Evolutionary conservation across 2,797 vertebrate species (phyloP).

Genomic region (Arremon brunneinucha): DNA sequence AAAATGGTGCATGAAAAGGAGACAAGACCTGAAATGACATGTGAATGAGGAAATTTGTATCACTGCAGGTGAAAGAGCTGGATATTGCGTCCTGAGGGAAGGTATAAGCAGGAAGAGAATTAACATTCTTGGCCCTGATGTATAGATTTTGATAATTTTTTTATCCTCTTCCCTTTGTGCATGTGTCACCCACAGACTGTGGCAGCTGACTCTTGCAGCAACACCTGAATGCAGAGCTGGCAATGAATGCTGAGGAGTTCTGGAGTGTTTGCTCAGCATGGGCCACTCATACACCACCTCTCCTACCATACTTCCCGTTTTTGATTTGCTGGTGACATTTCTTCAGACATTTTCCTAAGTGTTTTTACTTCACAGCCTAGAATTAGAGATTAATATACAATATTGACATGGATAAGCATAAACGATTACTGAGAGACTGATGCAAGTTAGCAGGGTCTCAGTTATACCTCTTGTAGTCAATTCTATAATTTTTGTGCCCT

Average conservation of each 20-base stretch:
- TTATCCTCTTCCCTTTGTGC: background rate
- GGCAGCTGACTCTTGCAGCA: rapidly evolving
- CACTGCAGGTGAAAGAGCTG: background rate
- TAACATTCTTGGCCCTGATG: background rate
- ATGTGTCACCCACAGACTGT: background rate
- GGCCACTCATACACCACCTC: background rate
- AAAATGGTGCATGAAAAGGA: background rate
- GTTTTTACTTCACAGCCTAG: background rate
- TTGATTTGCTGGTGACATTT: background rate
- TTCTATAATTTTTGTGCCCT: background rate
- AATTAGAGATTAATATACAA: background rate
- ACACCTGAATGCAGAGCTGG: background rate
- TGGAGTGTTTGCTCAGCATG: background rate
- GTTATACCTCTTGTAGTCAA: background rate
- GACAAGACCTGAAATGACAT: background rate
- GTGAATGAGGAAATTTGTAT: background rate
- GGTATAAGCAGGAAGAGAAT: background rate
- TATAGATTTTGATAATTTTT: background rate
- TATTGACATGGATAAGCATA: background rate
- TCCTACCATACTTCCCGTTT: background rate
- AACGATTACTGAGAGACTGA: background rate
- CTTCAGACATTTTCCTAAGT: background rate
- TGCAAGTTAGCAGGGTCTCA: background rate
- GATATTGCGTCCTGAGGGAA: background rate
- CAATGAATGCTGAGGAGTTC: background rate